Percentiles rank a stretch among this genome's conserved stretches.
Conservation (phyloP, 2,113 vertebrate species). For the Cinclus cinclus region DNA sequence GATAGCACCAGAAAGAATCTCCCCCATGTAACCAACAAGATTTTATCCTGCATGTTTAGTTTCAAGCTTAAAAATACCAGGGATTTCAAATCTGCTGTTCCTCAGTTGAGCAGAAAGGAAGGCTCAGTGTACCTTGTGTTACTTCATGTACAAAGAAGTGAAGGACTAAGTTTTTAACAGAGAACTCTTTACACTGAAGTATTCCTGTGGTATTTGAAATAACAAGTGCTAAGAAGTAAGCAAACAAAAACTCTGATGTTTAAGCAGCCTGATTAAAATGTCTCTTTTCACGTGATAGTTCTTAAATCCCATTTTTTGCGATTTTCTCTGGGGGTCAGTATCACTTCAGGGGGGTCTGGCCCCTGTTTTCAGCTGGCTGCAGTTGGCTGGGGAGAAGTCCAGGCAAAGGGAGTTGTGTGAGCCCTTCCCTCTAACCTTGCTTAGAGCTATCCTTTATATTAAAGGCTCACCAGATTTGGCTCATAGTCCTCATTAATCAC, state of each 20-base stretch:
- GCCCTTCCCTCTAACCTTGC: background rate
- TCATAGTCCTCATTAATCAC: slow-evolving; percentile 36
- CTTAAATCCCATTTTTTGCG: background rate
- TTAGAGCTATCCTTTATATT: background rate
- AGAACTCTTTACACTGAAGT: background rate
- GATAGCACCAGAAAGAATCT: background rate
- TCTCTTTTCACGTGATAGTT: background rate
- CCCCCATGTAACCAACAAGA: background rate
- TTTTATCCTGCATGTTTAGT: background rate
- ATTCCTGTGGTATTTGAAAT: slow-evolving; percentile 9
- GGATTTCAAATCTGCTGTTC: background rate
- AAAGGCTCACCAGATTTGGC: background rate
- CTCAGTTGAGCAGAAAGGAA: background rate
- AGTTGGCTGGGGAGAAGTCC: background rate
- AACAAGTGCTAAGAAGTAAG: slow-evolving; percentile 29
- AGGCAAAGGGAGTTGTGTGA: background rate
- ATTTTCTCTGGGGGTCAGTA: background rate
- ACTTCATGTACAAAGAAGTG: background rate
- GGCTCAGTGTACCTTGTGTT: background rate
- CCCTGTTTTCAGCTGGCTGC: background rate
- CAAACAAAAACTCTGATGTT: background rate
- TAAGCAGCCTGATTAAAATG: slow-evolving; percentile 3
- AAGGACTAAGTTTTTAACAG: background rate
- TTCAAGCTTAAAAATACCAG: background rate
- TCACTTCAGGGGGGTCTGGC: background rate